A percentile compares a stretch with the other conserved stretches of the same genome.
Conservation (phyloP, 2,888 invertebrate genomes). For the Drosophila tripunctata region DNA sequence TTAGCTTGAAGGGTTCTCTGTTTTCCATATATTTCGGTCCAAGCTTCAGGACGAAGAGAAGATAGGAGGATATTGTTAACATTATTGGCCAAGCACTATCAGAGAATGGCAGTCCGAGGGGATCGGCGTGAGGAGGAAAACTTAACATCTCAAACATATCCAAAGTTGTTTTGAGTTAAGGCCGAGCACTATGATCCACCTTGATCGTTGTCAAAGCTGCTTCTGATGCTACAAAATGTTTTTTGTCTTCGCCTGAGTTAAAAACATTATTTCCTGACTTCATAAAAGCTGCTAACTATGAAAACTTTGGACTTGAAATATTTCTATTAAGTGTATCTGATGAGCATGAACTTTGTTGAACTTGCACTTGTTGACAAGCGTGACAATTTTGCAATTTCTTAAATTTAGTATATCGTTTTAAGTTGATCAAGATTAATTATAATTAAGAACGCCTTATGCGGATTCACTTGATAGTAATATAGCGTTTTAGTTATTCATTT, state of each 20-base stretch:
- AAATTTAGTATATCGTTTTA: neutral
- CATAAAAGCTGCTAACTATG: neutral
- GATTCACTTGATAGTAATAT: neutral
- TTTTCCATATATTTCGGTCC: slow-evolving; percentile 22
- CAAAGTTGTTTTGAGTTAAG: neutral
- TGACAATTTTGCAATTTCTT: neutral
- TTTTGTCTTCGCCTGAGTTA: neutral
- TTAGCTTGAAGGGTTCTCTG: slow-evolving; percentile 23
- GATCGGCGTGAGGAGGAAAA: slow-evolving; percentile 16
- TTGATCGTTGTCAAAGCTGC: neutral
- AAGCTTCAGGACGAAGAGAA: slow-evolving; percentile 22
- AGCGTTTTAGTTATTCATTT: no score
- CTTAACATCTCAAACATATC: slow-evolving; percentile 13
- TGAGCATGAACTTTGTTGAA: neutral
- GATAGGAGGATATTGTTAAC: slow-evolving; percentile 5
- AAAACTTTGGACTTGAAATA: neutral
- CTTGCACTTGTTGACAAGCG: neutral
- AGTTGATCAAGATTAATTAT: neutral
- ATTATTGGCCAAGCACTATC: slow-evolving; percentile 5
- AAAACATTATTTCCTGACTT: neutral
- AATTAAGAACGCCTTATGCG: no score
- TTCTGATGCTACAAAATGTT: slow-evolving; percentile 1
- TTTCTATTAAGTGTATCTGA: neutral
- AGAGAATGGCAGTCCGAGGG: slow-evolving; percentile 3
- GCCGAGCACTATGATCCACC: neutral